Percentiles rank a stretch among this genome's conserved stretches.
These are phyloP conservation scores for Pimpla rufipes DNA, from an alignment of 2,888 invertebrate genomes.

Conservation along the genomic window DNA sequence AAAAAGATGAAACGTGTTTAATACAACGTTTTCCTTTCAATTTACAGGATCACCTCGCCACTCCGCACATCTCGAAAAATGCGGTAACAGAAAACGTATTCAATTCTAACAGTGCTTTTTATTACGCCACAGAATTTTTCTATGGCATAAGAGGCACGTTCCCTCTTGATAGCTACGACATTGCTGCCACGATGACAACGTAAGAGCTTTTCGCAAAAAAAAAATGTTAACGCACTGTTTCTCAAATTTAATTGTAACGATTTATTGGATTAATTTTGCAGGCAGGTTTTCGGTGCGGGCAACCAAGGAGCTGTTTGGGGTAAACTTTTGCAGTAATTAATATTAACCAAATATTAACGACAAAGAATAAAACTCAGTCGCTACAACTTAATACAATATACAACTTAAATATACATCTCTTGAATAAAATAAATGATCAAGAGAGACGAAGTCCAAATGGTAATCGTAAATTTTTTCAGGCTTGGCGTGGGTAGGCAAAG, in stretches of 20 bases:
- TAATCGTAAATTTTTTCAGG: slow-evolving; percentile 1
- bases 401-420: neutral
- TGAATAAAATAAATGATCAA: neutral
- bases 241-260: neutral
- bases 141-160: slow-evolving; percentile 10
- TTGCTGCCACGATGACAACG: slow-evolving; percentile 47
- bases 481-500: neutral
- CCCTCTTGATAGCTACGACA: slow-evolving; percentile 45
- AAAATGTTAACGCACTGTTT: neutral
- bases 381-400: neutral
- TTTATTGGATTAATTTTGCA: neutral
- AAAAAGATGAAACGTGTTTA: too few species aligned
- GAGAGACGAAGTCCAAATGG: neutral
- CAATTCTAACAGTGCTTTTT: neutral
- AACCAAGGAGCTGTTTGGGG: too few species aligned
- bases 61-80: slow-evolving; percentile 18
- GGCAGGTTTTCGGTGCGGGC: too few species aligned
- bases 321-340: too few species aligned
- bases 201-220: neutral
- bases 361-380: too few species aligned
- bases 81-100: neutral
- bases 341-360: too few species aligned
- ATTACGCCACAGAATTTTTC: slow-evolving; percentile 2
- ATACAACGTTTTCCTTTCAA: neutral
- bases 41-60: slow-evolving; percentile 1